Conservation (phyloP, 1,140 invertebrate species). For the Campodea augens region DNA sequence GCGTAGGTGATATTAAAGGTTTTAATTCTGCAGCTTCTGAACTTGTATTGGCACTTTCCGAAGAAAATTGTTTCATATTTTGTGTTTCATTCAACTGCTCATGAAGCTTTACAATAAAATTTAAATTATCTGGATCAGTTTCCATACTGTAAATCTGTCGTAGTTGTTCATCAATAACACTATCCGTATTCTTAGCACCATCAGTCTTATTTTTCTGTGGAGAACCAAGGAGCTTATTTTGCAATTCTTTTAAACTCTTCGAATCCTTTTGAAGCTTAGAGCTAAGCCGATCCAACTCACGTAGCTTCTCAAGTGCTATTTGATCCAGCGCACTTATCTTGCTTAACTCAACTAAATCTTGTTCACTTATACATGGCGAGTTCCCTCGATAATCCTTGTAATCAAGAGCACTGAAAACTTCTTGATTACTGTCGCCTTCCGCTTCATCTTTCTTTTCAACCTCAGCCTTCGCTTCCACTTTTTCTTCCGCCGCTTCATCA, state of each 20-base stretch:
- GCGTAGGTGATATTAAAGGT: constrained; percentile 9
- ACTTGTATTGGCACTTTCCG: constrained; percentile 25
- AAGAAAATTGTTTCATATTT: constrained; percentile 24
- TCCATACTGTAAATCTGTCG: constrained; percentile 43
- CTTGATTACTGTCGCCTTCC: constrained; percentile 31
- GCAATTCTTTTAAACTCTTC: constrained; percentile 50
- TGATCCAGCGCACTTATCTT: constrained; percentile 52
- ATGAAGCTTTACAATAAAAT: constrained; percentile 30
- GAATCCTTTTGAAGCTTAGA: constrained; percentile 57
- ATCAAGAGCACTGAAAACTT: constrained; percentile 53
- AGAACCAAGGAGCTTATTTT: constrained; percentile 36
- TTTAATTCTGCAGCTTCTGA: constrained; percentile 29
- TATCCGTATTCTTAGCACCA: constrained; percentile 17
- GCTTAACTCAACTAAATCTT: constrained; percentile 51
- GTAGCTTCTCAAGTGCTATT: constrained; percentile 51
- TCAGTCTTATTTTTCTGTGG: constrained; percentile 3
- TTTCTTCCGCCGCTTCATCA: constrained; percentile 14
- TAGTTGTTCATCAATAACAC: constrained; percentile 45
- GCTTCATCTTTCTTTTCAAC: constrained; percentile 16
- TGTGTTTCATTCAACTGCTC: not conserved
- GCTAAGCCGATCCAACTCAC: constrained; percentile 52
- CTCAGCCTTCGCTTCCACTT: constrained; percentile 12
- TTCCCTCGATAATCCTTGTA: constrained; percentile 58
- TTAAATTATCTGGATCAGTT: constrained; percentile 46
- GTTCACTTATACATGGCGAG: constrained; percentile 50